Evolutionary conservation across 2,888 invertebrate genomes (phyloP), one percentile per base, ranked within the genome.

Genomic region (Drosophila stalkeri): DNA sequence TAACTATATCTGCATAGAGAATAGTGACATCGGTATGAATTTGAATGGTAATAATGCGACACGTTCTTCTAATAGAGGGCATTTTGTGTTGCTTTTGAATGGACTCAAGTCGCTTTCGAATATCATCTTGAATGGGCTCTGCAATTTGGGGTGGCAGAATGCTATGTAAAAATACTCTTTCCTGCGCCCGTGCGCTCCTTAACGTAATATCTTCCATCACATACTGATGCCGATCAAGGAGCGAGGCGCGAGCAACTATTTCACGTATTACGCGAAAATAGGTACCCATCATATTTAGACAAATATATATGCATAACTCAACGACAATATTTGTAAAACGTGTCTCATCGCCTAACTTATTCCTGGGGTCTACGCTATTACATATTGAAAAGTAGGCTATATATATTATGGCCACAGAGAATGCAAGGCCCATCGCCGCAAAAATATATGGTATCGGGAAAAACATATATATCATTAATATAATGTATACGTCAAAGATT

Each of bases 1-100:
- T 98, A 0, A 98, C 98, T 33, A 98, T 97, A 92, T 98, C 98
- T 0, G 98, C 98, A 90, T 97, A 98, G 20, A 98, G 93, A 77
- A 98, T 97, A 86, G 97, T 96, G 1, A 98, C 98, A 88, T 98
- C 96, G 8, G 96, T 95, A 91, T 98, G 97, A 35, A 96, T 95
- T 92, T 97, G 94, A 90, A 97, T 96, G 82, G 98, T 98, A 65
- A 86, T 73, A 6, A 71, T 52, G 8, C 61, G 63, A 0, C 61
- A 62, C 8, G 18, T 39, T 49, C 20, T 49, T 14, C 7, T 49
- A 4, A 33, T 9, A 18, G n/a, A 8, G 31, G n/a, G 31, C 11
- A 12, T 31, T 4, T 9, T 33, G 0, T 5, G 49, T 18, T 49
- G 49, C 16, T 33, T 49, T 33, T 18, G 18, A 18, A 31, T 18